A percentile compares a stretch with the other conserved stretches of the same genome.
These are phyloP conservation scores for Acleris emargana DNA, from an alignment of 2,888 invertebrate genomes.

Conservation along the genomic window DNA sequence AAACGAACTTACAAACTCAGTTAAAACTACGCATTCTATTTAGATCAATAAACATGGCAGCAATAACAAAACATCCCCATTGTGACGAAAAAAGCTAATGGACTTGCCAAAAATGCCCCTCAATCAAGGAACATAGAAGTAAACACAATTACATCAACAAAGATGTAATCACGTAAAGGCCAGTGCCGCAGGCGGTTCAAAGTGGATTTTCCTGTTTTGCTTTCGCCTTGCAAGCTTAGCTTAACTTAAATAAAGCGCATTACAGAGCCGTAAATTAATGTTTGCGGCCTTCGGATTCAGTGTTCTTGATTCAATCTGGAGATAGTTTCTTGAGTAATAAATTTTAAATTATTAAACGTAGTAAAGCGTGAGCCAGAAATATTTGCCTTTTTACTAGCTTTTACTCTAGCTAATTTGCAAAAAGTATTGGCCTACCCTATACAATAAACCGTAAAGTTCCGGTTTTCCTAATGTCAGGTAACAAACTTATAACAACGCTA, in stretches of 20 bases:
- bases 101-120: neutral
- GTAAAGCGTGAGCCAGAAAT: too few species aligned
- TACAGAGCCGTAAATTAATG: conserved; percentile 35
- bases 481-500: conserved; percentile 1
- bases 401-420: too few species aligned
- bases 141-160: conserved; percentile 37
- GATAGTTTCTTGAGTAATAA: neutral
- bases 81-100: too few species aligned
- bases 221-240: conserved; percentile 45
- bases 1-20: too few species aligned
- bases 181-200: conserved; percentile 52
- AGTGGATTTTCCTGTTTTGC: conserved; percentile 56
- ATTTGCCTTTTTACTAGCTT: too few species aligned
- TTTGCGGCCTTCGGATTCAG: conserved; percentile 9
- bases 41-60: too few species aligned
- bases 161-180: conserved; percentile 49
- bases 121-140: conserved; percentile 38
- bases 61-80: too few species aligned
- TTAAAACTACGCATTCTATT: too few species aligned
- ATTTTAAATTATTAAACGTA: too few species aligned
- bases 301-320: neutral
- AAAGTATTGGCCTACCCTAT: too few species aligned
- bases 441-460: too few species aligned
- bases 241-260: conserved; percentile 40
- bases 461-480: neutral